Evolutionary conservation across 2,797 vertebrate species (phyloP).

Genomic region (Phoeniculus purpureus): DNA sequence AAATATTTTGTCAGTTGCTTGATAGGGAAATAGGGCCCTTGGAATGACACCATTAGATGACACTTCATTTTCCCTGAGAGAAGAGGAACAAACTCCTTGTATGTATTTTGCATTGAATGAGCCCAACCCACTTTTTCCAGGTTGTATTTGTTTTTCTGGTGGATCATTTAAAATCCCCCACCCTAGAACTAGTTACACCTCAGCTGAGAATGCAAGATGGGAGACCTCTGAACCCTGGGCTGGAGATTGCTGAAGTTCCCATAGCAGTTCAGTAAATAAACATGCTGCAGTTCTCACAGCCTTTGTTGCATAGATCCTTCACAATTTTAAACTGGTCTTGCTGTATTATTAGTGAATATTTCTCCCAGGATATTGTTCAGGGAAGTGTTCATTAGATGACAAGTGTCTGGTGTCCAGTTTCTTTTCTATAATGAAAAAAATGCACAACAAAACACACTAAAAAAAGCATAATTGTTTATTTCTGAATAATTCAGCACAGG

Average conservation of each 20-base stretch:
- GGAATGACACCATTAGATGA: background rate
- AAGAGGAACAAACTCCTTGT: background rate
- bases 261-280: background rate
- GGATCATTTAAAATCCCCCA: background rate
- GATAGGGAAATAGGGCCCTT: background rate
- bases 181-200: background rate
- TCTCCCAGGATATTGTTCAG: background rate
- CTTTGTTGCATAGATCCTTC: background rate
- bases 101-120: background rate
- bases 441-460: background rate
- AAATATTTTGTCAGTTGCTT: background rate
- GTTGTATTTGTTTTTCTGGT: background rate
- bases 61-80: background rate
- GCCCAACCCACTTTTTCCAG: fast-evolving
- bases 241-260: background rate
- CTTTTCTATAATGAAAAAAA: background rate
- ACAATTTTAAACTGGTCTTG: background rate
- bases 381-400: background rate
- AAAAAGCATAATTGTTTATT: background rate
- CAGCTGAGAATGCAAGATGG: background rate
- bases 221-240: background rate
- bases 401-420: background rate
- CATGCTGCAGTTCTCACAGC: background rate
- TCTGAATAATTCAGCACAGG: background rate
- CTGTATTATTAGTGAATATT: background rate